Percentiles rank a stretch among this genome's conserved stretches.
Conservation (phyloP, 92 coral and sea anemone species). For the Palythoa grandiflora region DNA sequence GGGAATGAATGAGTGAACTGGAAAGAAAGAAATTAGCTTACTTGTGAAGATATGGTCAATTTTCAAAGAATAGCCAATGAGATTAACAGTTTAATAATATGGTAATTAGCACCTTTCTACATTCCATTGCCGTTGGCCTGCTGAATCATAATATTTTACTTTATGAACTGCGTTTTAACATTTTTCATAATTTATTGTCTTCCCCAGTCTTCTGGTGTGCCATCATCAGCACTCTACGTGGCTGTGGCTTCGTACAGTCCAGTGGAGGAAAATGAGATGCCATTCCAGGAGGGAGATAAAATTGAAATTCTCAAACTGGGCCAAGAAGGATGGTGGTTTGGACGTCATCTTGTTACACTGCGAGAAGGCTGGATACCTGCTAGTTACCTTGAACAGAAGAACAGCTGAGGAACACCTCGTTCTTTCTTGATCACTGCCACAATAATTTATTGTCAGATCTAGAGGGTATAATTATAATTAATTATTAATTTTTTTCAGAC, state of each 20-base stretch:
- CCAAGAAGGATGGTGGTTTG: constrained; percentile 98
- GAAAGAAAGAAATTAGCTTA: too few relatives aligned
- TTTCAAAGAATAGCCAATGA: too few relatives aligned
- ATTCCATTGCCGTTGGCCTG: too few relatives aligned
- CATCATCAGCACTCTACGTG: constrained; percentile 53
- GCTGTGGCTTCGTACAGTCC: constrained; percentile 84
- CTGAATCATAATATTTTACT: too few relatives aligned
- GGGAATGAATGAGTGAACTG: too few relatives aligned
- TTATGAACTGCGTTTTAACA: too few relatives aligned
- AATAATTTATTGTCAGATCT: neutral
- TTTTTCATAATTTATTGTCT: neutral
- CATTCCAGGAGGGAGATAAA: constrained; percentile 80
- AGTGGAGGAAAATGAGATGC: constrained; percentile 77
- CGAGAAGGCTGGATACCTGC: constrained; percentile 99
- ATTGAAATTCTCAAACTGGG: constrained; percentile 89
- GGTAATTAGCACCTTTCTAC: too few relatives aligned
- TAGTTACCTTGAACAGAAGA: constrained; percentile 77
- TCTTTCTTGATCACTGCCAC: neutral
- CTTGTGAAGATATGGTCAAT: too few relatives aligned
- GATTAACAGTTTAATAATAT: too few relatives aligned
- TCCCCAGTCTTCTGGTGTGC: constrained; percentile 11
- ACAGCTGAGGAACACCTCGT: neutral
- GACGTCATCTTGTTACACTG: constrained; percentile 64
- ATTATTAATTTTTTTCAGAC: neutral
- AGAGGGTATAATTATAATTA: neutral